Conservation (phyloP, 2,797 vertebrate genomes). For the Uromys caudimaculatus region DNA sequence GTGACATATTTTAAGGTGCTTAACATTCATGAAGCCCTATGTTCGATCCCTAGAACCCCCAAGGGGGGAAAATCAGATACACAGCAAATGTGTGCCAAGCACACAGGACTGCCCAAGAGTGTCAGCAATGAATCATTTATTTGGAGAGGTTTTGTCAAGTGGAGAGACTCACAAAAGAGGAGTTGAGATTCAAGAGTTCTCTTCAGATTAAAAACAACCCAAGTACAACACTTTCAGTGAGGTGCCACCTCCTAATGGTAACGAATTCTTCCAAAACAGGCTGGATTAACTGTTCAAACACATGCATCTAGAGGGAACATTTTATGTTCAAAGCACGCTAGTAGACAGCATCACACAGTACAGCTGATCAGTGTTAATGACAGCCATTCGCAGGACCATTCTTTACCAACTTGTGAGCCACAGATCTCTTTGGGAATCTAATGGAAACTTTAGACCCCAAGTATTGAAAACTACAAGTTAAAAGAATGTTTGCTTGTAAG, state of each 20-base stretch:
- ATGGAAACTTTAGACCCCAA: conserved; percentile 16
- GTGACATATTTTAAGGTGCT: too few species aligned
- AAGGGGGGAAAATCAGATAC: not conserved
- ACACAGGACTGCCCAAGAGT: not conserved
- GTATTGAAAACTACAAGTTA: not conserved
- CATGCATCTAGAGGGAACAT: not conserved
- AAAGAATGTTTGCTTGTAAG: conserved; percentile 27
- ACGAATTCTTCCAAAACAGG: not conserved
- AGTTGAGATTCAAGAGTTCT: not conserved
- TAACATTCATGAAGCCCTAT: not conserved
- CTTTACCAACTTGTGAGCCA: not conserved
- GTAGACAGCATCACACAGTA: not conserved
- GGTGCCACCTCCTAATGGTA: not conserved
- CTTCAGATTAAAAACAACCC: conserved; percentile 37
- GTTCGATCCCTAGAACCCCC: not conserved
- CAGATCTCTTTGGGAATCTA: conserved; percentile 18
- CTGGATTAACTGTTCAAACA: not conserved
- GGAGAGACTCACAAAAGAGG: not conserved
- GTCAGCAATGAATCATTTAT: not conserved
- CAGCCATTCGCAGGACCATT: not conserved
- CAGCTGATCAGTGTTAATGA: not conserved
- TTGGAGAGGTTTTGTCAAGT: conserved; percentile 42
- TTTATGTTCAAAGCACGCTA: not conserved
- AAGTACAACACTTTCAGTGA: not conserved
- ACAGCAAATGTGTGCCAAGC: not conserved